phyloP scores from a whole-genome alignment of 2,888 invertebrate species.

The Xestobium rufovillosum region DNA sequence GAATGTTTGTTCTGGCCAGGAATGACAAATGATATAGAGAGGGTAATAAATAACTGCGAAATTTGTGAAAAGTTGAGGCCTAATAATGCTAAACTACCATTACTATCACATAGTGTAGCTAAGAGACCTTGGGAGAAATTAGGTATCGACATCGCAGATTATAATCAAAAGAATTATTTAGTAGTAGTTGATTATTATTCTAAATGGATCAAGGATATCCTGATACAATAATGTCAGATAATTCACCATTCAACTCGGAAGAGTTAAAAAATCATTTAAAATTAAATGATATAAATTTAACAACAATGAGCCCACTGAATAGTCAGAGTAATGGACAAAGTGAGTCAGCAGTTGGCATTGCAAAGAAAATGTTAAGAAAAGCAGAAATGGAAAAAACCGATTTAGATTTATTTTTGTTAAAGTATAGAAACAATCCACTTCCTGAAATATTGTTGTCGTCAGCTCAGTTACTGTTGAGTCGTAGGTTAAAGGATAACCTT shows the following conservation, averaged over 20 bases:
- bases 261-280: background rate
- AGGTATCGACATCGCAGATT: conserved; percentile 17
- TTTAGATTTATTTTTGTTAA: conserved; percentile 16
- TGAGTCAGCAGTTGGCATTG: conserved; percentile 11
- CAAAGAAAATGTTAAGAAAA: conserved; percentile 5
- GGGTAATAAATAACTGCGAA: conserved; percentile 6
- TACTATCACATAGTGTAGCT: background rate
- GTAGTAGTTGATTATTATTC: conserved; percentile 26
- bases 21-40: conserved; percentile 10
- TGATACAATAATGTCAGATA: conserved; percentile 20
- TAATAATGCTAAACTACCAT: conserved; percentile 7
- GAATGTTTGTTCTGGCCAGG: conserved; percentile 13
- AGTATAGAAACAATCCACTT: conserved; percentile 21
- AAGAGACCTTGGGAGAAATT: conserved; percentile 20
- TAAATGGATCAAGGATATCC: conserved; percentile 26
- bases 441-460: conserved; percentile 16
- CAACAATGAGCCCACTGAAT: conserved; percentile 22
- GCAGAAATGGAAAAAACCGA: no score
- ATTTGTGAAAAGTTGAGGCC: conserved; percentile 9
- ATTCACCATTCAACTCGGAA: conserved; percentile 21
- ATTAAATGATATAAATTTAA: conserved; percentile 17
- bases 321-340: conserved; percentile 16
- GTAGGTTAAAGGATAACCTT: conserved; percentile 19
- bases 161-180: conserved; percentile 17
- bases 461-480: conserved; percentile 15